A percentile compares a stretch with the other conserved stretches of the same genome.
These are phyloP conservation scores for Stomatorhinus walkeri DNA, from an alignment of 2,797 vertebrate genomes.

Conservation along the genomic window DNA sequence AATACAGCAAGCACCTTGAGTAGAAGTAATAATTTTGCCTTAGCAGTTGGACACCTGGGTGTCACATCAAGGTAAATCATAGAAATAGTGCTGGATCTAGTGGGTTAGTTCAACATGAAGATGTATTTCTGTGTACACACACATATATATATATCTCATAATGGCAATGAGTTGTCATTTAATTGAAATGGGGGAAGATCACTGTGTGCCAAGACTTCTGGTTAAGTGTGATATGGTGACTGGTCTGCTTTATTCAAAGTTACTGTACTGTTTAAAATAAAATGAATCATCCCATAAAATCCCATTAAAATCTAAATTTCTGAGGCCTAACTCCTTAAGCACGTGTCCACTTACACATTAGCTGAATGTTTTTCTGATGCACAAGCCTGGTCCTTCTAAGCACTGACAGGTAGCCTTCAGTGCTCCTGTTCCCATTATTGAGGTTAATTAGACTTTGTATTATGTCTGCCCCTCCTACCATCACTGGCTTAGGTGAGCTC, in stretches of 20 bases:
- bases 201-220: not conserved
- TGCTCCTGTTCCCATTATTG: not conserved
- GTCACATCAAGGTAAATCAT: not conserved
- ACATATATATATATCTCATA: not conserved
- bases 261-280: not conserved
- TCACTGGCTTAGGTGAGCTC: not conserved
- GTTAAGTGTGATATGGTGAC: not conserved
- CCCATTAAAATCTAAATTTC: slow-evolving; percentile 37
- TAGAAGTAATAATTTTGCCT: not conserved
- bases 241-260: not conserved
- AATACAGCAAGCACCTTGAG: not conserved
- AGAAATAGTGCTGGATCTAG: not conserved
- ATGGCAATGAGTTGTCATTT: not conserved
- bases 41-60: not conserved
- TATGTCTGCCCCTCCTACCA: not conserved
- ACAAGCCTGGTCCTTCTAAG: slow-evolving; percentile 22
- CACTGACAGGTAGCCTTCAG: not conserved
- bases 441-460: not conserved
- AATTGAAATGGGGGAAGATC: not conserved
- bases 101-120: not conserved
- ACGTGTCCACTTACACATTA: not conserved
- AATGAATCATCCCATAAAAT: slow-evolving; percentile 15
- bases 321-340: not conserved
- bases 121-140: not conserved
- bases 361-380: not conserved